phyloP scores from a whole-genome alignment of 2,888 invertebrate genomes.

The Congeria kusceri region DNA sequence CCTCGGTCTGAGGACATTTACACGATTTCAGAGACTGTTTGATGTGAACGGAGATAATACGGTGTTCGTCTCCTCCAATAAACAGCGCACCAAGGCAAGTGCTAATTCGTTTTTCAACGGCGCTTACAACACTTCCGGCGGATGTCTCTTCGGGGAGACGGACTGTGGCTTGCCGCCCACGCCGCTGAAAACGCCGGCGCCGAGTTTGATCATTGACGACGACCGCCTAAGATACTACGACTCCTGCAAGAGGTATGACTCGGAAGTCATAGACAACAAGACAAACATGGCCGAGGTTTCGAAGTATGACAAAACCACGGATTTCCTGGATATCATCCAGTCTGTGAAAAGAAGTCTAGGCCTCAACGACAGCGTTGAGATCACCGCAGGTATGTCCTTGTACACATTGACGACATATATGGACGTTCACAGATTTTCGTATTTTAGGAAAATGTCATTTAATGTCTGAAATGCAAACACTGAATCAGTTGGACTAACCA shows the following conservation, averaged over 20 bases:
- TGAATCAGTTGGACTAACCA: too few species aligned
- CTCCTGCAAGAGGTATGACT: conserved; percentile 42
- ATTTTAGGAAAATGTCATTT: too few species aligned
- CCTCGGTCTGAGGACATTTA: conserved; percentile 34
- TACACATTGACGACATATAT: not conserved
- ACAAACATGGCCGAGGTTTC: conserved; percentile 31
- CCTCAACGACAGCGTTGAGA: not conserved
- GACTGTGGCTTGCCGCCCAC: not conserved
- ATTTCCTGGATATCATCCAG: conserved; percentile 33
- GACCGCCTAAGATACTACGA: conserved; percentile 42
- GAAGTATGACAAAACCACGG: conserved; percentile 27
- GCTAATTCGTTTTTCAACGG: conserved; percentile 49
- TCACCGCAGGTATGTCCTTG: not conserved
- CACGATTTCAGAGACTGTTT: conserved; percentile 37
- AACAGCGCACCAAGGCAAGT: conserved; percentile 43
- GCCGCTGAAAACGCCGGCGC: not conserved
- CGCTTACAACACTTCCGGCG: not conserved
- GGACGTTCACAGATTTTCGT: too few species aligned
- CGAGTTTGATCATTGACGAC: conserved; percentile 11
- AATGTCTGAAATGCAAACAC: too few species aligned
- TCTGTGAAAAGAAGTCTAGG: conserved; percentile 34
- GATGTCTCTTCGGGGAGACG: not conserved
- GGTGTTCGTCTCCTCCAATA: conserved; percentile 40
- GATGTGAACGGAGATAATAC: conserved; percentile 17
- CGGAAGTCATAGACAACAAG: conserved; percentile 37